These are phyloP conservation scores for Polymixis lichenea DNA, from an alignment of 2,888 invertebrate genomes.

Conservation along the genomic window DNA sequence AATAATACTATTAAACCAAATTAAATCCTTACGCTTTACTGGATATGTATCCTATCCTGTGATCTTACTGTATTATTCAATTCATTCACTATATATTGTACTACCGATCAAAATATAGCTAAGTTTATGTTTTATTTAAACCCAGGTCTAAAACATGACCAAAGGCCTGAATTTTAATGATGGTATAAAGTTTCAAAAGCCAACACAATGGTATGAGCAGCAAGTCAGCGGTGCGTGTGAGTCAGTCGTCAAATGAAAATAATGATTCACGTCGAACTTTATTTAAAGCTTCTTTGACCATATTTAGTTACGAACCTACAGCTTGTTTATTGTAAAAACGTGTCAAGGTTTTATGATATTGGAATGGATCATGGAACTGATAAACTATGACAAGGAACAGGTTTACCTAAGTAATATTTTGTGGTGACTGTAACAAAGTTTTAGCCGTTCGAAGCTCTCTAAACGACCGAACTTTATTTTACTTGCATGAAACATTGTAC, in stretches of 20 bases:
- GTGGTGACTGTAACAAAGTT: no score
- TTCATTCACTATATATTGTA: background rate
- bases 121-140: background rate
- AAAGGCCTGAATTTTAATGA: conserved; percentile 50
- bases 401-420: no score
- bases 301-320: conserved; percentile 32
- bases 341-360: conserved; percentile 42
- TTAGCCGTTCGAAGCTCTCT: no score
- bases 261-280: conserved; percentile 57
- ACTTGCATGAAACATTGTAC: no score
- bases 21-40: no score
- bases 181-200: conserved; percentile 53
- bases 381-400: background rate
- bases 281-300: conserved; percentile 45
- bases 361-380: background rate
- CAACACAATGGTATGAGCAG: conserved; percentile 39
- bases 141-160: conserved; percentile 19
- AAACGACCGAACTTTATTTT: no score
- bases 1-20: no score
- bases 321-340: conserved; percentile 29
- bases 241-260: conserved; percentile 60
- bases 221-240: conserved; percentile 46
- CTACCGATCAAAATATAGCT: background rate
- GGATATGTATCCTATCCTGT: no score
- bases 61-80: background rate